Percentiles rank a stretch among this genome's conserved stretches.
Conservation (phyloP, 2,113 vertebrate species). For the Malurus elegans region DNA sequence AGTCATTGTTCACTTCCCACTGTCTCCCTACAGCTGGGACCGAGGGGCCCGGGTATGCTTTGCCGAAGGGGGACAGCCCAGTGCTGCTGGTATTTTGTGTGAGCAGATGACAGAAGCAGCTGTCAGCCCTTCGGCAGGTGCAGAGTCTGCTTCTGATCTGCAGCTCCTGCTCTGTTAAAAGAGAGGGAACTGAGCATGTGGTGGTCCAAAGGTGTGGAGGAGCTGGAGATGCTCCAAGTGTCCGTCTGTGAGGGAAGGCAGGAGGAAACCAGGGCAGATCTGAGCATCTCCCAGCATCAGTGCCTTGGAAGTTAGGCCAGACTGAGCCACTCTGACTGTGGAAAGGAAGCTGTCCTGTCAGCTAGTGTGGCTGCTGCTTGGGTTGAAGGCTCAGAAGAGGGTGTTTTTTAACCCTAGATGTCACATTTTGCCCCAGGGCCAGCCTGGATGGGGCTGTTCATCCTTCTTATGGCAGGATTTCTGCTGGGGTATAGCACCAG, state of each 20-base stretch:
- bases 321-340: not conserved
- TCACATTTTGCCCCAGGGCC: not conserved
- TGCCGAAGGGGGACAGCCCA: not conserved
- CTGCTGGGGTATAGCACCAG: not conserved
- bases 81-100: fast-evolving
- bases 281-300: not conserved
- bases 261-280: not conserved
- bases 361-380: not conserved
- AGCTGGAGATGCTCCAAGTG: not conserved
- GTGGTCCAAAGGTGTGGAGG: not conserved
- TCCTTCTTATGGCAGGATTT: not conserved
- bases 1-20: not conserved
- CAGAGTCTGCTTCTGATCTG: not conserved
- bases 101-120: not conserved
- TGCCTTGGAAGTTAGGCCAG: not conserved
- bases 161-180: not conserved
- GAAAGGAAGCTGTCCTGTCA: not conserved
- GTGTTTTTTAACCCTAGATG: not conserved
- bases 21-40: not conserved
- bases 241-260: not conserved
- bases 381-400: not conserved
- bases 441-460: not conserved
- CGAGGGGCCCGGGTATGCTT: fast-evolving
- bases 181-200: not conserved
- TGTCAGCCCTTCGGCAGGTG: not conserved